Conservation (phyloP, 2,113 vertebrate species). For the Bubo scandiacus region DNA sequence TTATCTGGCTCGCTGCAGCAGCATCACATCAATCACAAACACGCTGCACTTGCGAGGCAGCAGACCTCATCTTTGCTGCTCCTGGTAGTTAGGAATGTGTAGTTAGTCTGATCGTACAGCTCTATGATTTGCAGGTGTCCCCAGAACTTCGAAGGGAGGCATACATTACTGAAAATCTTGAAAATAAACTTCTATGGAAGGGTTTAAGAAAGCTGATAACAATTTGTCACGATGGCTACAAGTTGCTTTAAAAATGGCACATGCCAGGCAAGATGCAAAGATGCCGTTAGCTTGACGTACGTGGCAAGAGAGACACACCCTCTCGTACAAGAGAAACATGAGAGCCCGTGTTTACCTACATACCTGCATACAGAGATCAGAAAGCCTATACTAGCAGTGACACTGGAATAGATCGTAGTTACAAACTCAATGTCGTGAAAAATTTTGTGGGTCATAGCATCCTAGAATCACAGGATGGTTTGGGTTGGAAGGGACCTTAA, state of each 20-base stretch:
- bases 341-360: neutral
- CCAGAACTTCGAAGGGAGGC: neutral
- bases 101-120: rapidly evolving
- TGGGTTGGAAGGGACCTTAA: neutral
- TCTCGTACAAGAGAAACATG: rapidly evolving
- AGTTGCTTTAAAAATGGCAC: neutral
- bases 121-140: neutral
- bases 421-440: neutral
- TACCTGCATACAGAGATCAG: neutral
- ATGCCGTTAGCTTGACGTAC: neutral
- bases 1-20: neutral
- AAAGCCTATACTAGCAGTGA: neutral
- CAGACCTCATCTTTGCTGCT: neutral
- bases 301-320: too few species aligned
- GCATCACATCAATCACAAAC: neutral
- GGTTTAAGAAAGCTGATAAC: neutral
- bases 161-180: rapidly evolving
- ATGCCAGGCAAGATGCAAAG: neutral
- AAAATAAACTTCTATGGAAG: neutral
- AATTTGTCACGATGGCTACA: rapidly evolving
- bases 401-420: neutral
- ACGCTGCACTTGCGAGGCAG: rapidly evolving
- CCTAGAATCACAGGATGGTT: neutral
- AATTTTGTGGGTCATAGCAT: neutral
- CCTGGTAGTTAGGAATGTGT: neutral